phyloP scores from a whole-genome alignment of 2,797 vertebrate genomes.

The Oryzias dopingdopingensis region DNA sequence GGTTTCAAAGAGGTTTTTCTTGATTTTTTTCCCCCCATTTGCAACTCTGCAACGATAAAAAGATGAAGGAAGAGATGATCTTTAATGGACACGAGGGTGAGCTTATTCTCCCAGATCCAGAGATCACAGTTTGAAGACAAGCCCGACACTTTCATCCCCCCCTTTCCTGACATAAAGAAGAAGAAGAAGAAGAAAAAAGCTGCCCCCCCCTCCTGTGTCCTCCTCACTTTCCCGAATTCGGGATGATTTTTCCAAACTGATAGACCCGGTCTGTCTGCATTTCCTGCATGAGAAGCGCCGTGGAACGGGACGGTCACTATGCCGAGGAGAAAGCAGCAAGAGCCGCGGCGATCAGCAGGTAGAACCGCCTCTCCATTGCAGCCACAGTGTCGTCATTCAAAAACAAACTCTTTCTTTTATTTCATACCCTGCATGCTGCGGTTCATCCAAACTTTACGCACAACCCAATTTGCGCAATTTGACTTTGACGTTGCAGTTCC shows the following conservation, averaged over 20 bases:
- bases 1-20: slow-evolving; percentile 55
- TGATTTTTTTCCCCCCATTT: slow-evolving; percentile 9
- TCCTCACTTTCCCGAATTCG: slow-evolving; percentile 30
- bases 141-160: slow-evolving; percentile 32
- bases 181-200: slow-evolving; percentile 13
- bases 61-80: slow-evolving; percentile 75
- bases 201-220: neutral
- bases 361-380: slow-evolving; percentile 65
- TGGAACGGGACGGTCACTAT: slow-evolving; percentile 86
- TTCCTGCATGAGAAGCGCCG: slow-evolving; percentile 89
- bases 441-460: slow-evolving; percentile 51
- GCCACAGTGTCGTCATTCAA: slow-evolving; percentile 26
- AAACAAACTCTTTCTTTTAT: slow-evolving; percentile 11
- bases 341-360: slow-evolving; percentile 96
- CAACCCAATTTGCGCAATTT: slow-evolving; percentile 30
- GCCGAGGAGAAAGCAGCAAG: slow-evolving; percentile 98
- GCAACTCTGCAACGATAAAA: slow-evolving; percentile 37
- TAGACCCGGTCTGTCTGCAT: slow-evolving; percentile 64
- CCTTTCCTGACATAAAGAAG: too few relatives aligned
- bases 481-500: slow-evolving; percentile 29
- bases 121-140: slow-evolving; percentile 52
- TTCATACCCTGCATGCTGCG: slow-evolving; percentile 34
- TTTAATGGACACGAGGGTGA: slow-evolving; percentile 68
- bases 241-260: slow-evolving; percentile 75
- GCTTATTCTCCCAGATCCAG: slow-evolving; percentile 43